Evolutionary conservation across 2,888 invertebrate genomes (phyloP).

Genomic region (Drosophila neoperkinsi): DNA sequence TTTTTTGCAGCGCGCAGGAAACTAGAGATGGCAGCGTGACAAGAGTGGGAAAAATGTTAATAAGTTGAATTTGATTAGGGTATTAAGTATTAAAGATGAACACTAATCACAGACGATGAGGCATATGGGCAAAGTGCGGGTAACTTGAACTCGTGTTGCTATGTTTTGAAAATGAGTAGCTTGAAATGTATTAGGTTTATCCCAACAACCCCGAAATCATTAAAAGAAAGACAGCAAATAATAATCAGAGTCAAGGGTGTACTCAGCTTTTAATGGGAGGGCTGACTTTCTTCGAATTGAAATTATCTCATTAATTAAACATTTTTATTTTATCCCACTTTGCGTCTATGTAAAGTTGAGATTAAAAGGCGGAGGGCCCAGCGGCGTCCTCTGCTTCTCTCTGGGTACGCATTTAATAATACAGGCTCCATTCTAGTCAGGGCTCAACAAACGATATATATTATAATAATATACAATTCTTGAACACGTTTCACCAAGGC

Average conservation of each 20-base stretch:
- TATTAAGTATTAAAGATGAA: background rate
- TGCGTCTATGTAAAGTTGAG: background rate
- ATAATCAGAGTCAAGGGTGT: background rate
- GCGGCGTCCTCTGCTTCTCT: background rate
- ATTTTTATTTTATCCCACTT: too few species aligned
- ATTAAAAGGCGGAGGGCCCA: rapidly evolving
- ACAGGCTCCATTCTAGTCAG: background rate
- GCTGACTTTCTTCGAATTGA: background rate
- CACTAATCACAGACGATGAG: background rate
- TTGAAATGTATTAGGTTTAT: background rate
- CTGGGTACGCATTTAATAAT: background rate
- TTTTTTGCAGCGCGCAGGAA: constrained; percentile 29
- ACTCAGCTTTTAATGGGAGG: background rate
- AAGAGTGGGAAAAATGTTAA: background rate
- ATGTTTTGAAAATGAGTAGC: background rate
- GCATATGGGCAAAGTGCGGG: background rate
- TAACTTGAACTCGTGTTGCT: background rate
- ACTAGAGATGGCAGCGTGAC: constrained; percentile 17
- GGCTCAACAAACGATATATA: background rate
- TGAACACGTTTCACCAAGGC: background rate
- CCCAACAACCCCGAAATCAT: background rate
- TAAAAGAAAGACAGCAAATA: background rate
- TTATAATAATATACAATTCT: background rate
- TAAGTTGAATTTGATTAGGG: background rate
- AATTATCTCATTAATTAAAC: background rate